Percentiles rank a stretch among this genome's conserved stretches.
Evolutionary conservation across 2,888 invertebrate species (phyloP).

Genomic region (Platycheirus rosarum): DNA sequence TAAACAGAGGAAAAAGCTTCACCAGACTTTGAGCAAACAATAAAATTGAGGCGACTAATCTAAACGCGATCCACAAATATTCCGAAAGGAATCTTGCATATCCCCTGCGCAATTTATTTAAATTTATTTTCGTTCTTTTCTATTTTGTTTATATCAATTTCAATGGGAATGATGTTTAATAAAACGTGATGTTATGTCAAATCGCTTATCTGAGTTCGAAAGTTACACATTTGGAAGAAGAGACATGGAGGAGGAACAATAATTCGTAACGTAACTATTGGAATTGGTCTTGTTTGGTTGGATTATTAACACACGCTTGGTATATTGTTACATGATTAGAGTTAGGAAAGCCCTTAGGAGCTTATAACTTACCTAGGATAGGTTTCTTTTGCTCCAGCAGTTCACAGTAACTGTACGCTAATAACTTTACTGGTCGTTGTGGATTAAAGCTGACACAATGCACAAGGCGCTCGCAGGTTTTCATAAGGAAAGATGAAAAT

Average conservation of each 20-base stretch:
- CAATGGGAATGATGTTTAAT: constrained; percentile 17
- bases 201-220: constrained; percentile 51
- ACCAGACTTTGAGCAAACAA: constrained; percentile 14
- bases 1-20: constrained; percentile 34
- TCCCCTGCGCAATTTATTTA: constrained; percentile 53
- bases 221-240: constrained; percentile 25
- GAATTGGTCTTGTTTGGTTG: neutral
- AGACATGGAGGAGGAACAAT: constrained; percentile 20
- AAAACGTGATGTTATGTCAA: constrained; percentile 69
- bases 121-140: constrained; percentile 12
- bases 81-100: constrained; percentile 6
- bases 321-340: neutral
- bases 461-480: constrained; percentile 95
- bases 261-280: neutral
- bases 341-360: too few relatives aligned
- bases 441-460: constrained; percentile 94
- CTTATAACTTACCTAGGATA: constrained; percentile 88
- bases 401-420: constrained; percentile 96
- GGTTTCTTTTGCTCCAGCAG: constrained; percentile 95
- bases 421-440: constrained; percentile 92
- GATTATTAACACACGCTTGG: neutral
- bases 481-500: constrained; percentile 97
- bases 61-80: neutral
- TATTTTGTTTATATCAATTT: neutral
- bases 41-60: neutral